Conservation (phyloP, 2,888 invertebrate genomes). For the Synanthedon tipuliformis region DNA sequence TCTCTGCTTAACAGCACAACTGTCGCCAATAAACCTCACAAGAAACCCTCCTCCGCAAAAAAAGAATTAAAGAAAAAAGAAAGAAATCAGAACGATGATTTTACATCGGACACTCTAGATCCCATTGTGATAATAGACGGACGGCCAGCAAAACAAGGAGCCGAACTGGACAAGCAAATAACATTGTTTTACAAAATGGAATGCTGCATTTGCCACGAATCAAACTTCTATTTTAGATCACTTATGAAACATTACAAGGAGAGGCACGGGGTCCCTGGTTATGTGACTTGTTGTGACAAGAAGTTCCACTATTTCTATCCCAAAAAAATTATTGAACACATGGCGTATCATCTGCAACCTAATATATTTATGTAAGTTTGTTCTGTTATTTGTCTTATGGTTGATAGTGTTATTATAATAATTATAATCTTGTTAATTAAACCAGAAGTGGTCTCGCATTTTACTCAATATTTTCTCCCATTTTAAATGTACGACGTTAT, state of each 20-base stretch:
- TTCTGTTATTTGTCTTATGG: neutral
- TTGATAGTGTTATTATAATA: constrained; percentile 1
- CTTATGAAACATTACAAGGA: constrained; percentile 63
- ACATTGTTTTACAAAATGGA: constrained; percentile 63
- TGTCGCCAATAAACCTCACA: constrained; percentile 10
- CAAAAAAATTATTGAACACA: constrained; percentile 61
- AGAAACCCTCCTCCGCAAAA: constrained; percentile 3
- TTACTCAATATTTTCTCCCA: no score
- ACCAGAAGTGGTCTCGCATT: no score
- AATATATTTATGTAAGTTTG: constrained; percentile 57
- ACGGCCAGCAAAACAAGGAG: constrained; percentile 51
- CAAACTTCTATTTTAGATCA: constrained; percentile 52
- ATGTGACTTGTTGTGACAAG: constrained; percentile 58
- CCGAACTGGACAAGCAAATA: constrained; percentile 54
- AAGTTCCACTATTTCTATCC: constrained; percentile 64
- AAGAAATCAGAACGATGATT: constrained; percentile 17
- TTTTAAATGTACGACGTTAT: no score
- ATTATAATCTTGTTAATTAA: neutral
- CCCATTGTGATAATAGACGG: constrained; percentile 49
- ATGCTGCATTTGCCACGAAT: constrained; percentile 59
- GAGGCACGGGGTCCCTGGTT: constrained; percentile 60
- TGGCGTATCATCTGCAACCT: constrained; percentile 59
- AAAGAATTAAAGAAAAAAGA: constrained; percentile 14
- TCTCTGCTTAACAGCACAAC: constrained; percentile 28
- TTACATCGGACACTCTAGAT: constrained; percentile 32